These are phyloP conservation scores for Dimorphilus gyrociliatus DNA, from an alignment of 2,888 invertebrate genomes.

Conservation along the genomic window DNA sequence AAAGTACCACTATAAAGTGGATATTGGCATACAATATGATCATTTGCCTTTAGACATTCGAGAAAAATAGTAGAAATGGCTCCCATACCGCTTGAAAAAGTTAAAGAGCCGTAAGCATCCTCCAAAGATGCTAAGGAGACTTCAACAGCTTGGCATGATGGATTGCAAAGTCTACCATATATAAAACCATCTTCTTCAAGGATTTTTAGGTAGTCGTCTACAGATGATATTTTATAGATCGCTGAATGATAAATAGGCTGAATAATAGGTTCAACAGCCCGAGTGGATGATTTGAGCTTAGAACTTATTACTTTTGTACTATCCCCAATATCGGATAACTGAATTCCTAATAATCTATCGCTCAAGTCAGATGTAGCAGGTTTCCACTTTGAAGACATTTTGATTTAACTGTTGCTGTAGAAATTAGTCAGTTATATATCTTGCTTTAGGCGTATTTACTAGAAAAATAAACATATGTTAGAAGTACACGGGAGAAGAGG, in stretches of 20 bases:
- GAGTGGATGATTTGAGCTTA: conserved; percentile 4
- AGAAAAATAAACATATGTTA: too few species aligned
- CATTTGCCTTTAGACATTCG: conserved; percentile 28
- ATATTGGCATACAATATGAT: conserved; percentile 26
- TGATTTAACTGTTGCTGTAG: too few species aligned
- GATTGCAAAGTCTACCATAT: conserved; percentile 23
- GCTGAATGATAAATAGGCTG: conserved; percentile 24
- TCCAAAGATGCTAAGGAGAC: conserved; percentile 22
- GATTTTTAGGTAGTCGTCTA: conserved; percentile 19
- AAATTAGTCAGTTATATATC: too few species aligned
- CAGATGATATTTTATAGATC: conserved; percentile 21
- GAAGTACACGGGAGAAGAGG: too few species aligned
- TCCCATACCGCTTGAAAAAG: conserved; percentile 28
- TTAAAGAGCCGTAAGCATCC: conserved; percentile 23
- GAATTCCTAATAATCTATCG: conserved; percentile 9
- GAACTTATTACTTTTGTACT: conserved; percentile 17
- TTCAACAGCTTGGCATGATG: conserved; percentile 20
- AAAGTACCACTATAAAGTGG: conserved; percentile 27
- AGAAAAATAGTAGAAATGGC: conserved; percentile 28
- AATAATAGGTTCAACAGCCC: conserved; percentile 16
- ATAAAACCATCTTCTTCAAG: conserved; percentile 22
- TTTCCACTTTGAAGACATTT: conserved; percentile 7
- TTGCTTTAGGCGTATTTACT: too few species aligned
- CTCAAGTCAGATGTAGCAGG: conserved; percentile 5
- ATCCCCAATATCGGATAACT: conserved; percentile 13